Conservation (phyloP, 2,888 invertebrate genomes). For the Magallana nippona region DNA sequence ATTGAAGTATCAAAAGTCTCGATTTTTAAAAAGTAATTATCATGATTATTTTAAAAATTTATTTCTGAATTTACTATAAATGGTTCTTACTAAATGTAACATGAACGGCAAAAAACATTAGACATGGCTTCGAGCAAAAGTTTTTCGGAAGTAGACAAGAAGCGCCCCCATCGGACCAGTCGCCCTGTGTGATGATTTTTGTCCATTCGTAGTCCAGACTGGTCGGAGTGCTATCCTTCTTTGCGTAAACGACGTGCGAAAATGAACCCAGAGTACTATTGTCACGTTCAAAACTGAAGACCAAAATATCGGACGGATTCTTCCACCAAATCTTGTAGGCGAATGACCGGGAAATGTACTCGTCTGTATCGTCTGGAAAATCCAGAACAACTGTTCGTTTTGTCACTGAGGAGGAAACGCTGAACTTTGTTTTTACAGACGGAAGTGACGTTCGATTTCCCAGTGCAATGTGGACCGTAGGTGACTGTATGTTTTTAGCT, state of each 20-base stretch:
- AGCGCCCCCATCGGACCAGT: conserved; percentile 31
- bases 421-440: not conserved
- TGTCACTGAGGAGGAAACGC: not conserved
- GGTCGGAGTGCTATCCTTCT: conserved; percentile 31
- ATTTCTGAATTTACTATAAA: no score
- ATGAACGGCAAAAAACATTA: conserved; percentile 36
- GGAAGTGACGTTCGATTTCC: not conserved
- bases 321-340: conserved; percentile 45
- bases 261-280: not conserved
- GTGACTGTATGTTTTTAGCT: conserved; percentile 44
- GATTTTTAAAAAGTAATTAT: no score
- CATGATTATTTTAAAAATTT: no score
- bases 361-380: conserved; percentile 37
- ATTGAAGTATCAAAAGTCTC: no score
- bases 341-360: conserved; percentile 8
- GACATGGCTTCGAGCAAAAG: not conserved
- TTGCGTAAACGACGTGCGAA: conserved; percentile 41
- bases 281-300: conserved; percentile 27
- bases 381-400: conserved; percentile 36
- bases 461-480: conserved; percentile 20
- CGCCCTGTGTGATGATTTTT: not conserved
- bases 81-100: conserved; percentile 34
- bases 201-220: conserved; percentile 33
- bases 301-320: conserved; percentile 36
- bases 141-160: conserved; percentile 22